phyloP scores from a whole-genome alignment of 2,113 vertebrate species.

The Mirza zaza region DNA sequence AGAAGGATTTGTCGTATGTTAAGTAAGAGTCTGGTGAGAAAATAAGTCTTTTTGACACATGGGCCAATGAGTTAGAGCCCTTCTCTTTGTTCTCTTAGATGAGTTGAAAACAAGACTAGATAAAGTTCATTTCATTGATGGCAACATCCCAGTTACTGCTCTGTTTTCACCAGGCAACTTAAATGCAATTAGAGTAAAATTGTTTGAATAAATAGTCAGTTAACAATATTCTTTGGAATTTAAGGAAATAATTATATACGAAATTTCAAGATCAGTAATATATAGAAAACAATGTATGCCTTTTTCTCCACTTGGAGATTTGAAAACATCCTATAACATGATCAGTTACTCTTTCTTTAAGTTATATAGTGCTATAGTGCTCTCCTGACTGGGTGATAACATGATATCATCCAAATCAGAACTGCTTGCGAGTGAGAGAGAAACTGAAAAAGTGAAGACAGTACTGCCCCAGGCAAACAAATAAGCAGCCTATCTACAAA shows the following conservation, averaged over 20 bases:
- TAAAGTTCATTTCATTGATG: background rate
- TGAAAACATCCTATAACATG: background rate
- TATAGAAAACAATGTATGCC: background rate
- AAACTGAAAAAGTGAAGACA: background rate
- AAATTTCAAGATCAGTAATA: background rate
- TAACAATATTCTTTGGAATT: background rate
- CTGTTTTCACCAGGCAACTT: background rate
- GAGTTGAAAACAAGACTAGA: background rate
- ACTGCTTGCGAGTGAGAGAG: background rate
- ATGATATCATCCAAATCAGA: background rate
- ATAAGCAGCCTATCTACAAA: background rate
- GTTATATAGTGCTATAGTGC: accelerated
- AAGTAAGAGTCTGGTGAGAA: background rate
- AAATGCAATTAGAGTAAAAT: background rate
- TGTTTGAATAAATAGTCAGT: background rate
- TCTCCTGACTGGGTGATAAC: accelerated
- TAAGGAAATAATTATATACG: background rate
- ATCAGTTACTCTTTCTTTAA: background rate
- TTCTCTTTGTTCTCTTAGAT: background rate
- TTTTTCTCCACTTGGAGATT: background rate
- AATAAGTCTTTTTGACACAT: background rate
- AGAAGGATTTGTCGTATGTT: background rate
- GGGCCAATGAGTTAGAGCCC: background rate
- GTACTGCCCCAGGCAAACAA: background rate
- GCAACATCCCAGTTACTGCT: too few relatives aligned